Evolutionary conservation across 2,888 invertebrate species (phyloP).

Genomic region (Caenorhabditis zanzibari): DNA sequence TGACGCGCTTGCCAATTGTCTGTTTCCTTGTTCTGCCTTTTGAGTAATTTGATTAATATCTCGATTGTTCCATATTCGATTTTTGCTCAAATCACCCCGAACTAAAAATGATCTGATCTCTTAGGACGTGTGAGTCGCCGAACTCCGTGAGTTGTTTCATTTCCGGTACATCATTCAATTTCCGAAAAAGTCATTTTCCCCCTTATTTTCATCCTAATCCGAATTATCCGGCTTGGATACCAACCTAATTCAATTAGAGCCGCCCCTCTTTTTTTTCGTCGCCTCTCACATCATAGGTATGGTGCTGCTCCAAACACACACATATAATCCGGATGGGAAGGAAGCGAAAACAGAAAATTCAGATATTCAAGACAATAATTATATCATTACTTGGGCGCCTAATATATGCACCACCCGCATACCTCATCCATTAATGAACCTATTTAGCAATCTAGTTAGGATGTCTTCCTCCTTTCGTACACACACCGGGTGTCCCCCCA

Average conservation of each 20-base stretch:
- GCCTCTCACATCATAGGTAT: conserved; percentile 39
- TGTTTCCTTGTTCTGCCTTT: conserved; percentile 1
- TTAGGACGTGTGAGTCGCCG: conserved; percentile 44
- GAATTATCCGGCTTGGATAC: conserved; percentile 26
- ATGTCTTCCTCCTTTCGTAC: conserved; percentile 14
- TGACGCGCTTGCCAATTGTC: conserved; percentile 61
- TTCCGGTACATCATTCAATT: conserved; percentile 56
- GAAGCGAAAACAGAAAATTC: conserved; percentile 49
- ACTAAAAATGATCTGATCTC: conserved; percentile 32
- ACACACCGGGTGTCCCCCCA: conserved; percentile 28
- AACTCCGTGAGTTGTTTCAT: conserved; percentile 66
- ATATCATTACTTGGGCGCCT: conserved; percentile 58
- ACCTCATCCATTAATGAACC: conserved; percentile 62
- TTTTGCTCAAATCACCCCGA: not conserved
- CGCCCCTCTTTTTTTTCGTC: not conserved
- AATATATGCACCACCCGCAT: conserved; percentile 60
- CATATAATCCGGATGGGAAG: conserved; percentile 49
- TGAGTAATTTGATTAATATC: conserved; percentile 1
- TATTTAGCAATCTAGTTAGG: conserved; percentile 53
- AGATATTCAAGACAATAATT: conserved; percentile 55
- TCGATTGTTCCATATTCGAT: not conserved
- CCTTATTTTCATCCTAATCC: conserved; percentile 29
- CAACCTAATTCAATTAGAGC: conserved; percentile 50
- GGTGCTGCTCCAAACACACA: conserved; percentile 18
- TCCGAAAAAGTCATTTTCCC: conserved; percentile 51